These are phyloP conservation scores for Drosophila funebris DNA, from an alignment of 1,140 invertebrate species.

Conservation along the genomic window DNA sequence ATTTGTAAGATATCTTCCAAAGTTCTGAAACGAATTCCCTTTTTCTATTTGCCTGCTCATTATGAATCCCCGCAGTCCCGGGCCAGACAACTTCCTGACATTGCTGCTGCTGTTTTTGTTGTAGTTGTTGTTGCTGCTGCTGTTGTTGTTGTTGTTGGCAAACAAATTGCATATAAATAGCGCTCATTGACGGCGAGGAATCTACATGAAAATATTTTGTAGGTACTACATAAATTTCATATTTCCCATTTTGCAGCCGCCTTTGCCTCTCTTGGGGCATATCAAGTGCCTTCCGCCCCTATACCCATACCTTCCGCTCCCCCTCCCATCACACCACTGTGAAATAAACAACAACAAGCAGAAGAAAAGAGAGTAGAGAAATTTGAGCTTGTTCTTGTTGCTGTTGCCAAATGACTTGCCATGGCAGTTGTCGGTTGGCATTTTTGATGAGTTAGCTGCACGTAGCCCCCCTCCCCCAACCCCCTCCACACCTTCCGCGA, in stretches of 20 bases:
- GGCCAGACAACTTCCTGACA: not conserved
- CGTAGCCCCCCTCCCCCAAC: slow-evolving; percentile 5
- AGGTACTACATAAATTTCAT: slow-evolving; percentile 61
- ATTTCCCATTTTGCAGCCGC: slow-evolving; percentile 45
- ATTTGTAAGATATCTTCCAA: slow-evolving; percentile 6
- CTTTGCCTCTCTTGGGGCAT: slow-evolving; percentile 13
- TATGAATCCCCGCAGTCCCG: not conserved
- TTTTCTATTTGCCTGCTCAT: slow-evolving; percentile 27
- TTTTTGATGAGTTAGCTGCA: slow-evolving; percentile 69
- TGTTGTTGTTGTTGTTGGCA: slow-evolving; percentile 24
- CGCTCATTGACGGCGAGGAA: slow-evolving; percentile 62
- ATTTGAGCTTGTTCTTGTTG: slow-evolving; percentile 38
- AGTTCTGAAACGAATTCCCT: not conserved
- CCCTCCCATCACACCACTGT: not conserved
- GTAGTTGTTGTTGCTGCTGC: slow-evolving; percentile 8
- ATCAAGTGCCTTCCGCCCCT: slow-evolving; percentile 24
- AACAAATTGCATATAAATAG: slow-evolving; percentile 77
- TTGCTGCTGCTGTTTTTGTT: not conserved
- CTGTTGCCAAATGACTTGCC: slow-evolving; percentile 61
- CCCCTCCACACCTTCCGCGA: not conserved
- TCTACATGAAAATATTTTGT: slow-evolving; percentile 65
- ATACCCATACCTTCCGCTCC: not conserved
- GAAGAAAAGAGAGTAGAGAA: slow-evolving; percentile 3
- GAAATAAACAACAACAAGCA: slow-evolving; percentile 47
- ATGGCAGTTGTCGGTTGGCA: slow-evolving; percentile 50